phyloP scores from a whole-genome alignment of 1,140 invertebrate genomes.

The Arion vulgaris region DNA sequence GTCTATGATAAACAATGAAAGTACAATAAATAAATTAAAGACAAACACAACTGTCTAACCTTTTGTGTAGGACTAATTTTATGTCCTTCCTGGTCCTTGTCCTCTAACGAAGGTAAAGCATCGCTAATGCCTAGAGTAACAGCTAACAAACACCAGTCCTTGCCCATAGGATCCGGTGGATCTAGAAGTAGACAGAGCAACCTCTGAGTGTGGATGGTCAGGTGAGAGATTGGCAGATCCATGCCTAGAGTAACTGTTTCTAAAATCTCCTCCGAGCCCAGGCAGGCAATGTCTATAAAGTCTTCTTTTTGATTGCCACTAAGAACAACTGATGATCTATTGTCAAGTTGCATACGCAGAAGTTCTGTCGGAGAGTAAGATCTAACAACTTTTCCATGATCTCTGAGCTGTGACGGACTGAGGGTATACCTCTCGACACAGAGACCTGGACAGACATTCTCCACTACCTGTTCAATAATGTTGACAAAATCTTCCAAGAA shows the following conservation, averaged over 20 bases:
- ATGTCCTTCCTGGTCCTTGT: conserved; percentile 73
- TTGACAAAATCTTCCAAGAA: conserved; percentile 84
- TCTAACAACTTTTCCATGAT: conserved; percentile 76
- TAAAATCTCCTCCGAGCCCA: conserved; percentile 75
- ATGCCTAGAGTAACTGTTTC: conserved; percentile 67
- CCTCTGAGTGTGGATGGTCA: conserved; percentile 75
- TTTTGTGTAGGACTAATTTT: conserved; percentile 56
- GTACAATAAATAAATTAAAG: too few relatives aligned
- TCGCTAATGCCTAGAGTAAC: conserved; percentile 81
- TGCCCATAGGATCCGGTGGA: conserved; percentile 83
- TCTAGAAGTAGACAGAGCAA: conserved; percentile 79
- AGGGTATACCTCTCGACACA: conserved; percentile 79
- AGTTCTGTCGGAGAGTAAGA: conserved; percentile 79
- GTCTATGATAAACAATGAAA: too few relatives aligned
- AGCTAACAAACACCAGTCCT: conserved; percentile 88
- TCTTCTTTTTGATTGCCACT: conserved; percentile 79
- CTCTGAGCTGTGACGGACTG: conserved; percentile 76
- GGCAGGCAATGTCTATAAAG: conserved; percentile 80
- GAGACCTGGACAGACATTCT: conserved; percentile 80
- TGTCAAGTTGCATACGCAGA: conserved; percentile 72
- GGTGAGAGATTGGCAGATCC: conserved; percentile 75
- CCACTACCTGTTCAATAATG: conserved; percentile 80
- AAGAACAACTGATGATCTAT: conserved; percentile 54
- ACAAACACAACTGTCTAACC: background rate
- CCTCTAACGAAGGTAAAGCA: conserved; percentile 73